Evolutionary conservation across 2,888 invertebrate species (phyloP), one percentile per base, ranked within the genome.

Genomic region (Phyllotreta cruciferae): DNA sequence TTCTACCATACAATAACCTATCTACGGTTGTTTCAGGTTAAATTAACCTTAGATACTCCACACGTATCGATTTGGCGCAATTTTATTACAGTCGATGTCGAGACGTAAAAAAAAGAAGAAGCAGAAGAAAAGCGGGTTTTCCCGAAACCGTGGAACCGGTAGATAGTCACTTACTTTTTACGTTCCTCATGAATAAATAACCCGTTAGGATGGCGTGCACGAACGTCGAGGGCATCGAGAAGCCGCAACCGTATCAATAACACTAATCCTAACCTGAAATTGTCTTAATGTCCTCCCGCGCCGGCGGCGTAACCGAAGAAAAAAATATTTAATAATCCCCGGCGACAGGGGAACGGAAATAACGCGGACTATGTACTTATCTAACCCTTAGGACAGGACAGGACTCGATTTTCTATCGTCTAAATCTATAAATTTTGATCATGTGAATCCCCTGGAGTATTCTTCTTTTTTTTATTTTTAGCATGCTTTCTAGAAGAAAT

Each of bases 271-370:
- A n/a, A 35, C 50, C n/a, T 8, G 11, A 50, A 58, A 58, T 58
- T 58, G 42, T 58, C 50, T 50, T 57, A 57, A 57, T 57, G 35
- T 57, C 35, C 38, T 35, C 6, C 47, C 10, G 47, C 49, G 11
- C 38, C 39, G 24, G 35, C 8, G 8, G 13, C 37, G 24, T 6
- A 9, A 8, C 37, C 24, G 24, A 24, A 24, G 24, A 24, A 49
- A 41, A 52, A 58, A 58, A 58, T 58, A 58, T 58, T 58, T 50
- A 58, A 58, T 58, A 58, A 58, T 9, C 35, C 38, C 13, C 57
- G 58, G 42, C 34, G 39, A 52, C 34, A 24, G 4, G 50, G 35
- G 34, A 39, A 49, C 38, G 42, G 42, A 42, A 58, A 56, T 58
- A 50, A 58, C 47, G 24, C 24, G 24, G 24, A 50, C 38, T 39